Evolutionary conservation across 2,888 invertebrate species (phyloP).

Genomic region (Aspidiotus destructor): DNA sequence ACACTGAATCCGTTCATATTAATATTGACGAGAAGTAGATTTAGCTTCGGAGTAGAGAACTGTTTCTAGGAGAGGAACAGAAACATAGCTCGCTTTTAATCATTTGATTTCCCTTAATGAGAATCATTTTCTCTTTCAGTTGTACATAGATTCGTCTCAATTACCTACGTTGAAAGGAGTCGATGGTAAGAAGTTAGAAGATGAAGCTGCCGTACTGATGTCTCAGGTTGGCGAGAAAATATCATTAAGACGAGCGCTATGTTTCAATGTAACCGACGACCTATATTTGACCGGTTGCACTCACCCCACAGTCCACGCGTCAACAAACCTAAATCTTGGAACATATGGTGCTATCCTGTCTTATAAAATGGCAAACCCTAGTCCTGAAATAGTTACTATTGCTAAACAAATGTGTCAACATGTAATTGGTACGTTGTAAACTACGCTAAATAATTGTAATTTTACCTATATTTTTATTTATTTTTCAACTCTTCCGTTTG

Average conservation of each 20-base stretch:
- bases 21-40: too few relatives aligned
- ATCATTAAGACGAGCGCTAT: slow-evolving; percentile 63
- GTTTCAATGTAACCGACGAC: slow-evolving; percentile 50
- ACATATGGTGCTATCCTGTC: slow-evolving; percentile 79
- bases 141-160: slow-evolving; percentile 51
- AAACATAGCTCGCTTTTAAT: neutral
- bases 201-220: slow-evolving; percentile 73
- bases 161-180: slow-evolving; percentile 52
- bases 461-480: too few relatives aligned
- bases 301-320: slow-evolving; percentile 53
- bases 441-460: neutral
- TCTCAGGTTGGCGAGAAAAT: slow-evolving; percentile 89
- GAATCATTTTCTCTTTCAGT: slow-evolving; percentile 33
- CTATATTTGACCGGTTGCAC: slow-evolving; percentile 57
- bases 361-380: slow-evolving; percentile 45
- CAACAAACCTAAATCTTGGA: slow-evolving; percentile 45
- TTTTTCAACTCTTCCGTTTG: neutral
- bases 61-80: too few relatives aligned
- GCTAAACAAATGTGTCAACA: slow-evolving; percentile 81
- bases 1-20: too few relatives aligned
- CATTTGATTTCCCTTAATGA: neutral
- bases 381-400: slow-evolving; percentile 43
- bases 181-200: slow-evolving; percentile 63
- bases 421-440: slow-evolving; percentile 58
- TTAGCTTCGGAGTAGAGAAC: too few relatives aligned